These are phyloP conservation scores for Sinodicranocentrus sp. DNA, from an alignment of 2,888 invertebrate genomes.

Conservation along the genomic window DNA sequence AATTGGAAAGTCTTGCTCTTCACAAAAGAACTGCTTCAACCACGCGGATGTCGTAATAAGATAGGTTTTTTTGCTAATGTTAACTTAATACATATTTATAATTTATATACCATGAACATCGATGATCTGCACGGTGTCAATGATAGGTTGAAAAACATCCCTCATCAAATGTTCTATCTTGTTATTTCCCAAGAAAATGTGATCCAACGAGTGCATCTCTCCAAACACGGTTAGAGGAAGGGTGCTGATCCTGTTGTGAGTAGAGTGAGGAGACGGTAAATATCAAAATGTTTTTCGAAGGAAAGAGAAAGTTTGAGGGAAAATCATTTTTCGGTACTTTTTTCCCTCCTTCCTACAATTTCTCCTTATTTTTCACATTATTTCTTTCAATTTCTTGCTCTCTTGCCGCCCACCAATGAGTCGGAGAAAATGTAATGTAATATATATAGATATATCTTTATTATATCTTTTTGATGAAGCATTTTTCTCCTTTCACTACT, in stretches of 20 bases:
- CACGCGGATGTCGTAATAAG: no score
- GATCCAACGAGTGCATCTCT: conserved; percentile 93
- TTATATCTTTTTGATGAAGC: no score
- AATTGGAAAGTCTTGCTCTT: no score
- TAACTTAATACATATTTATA: no score
- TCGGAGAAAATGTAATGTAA: no score
- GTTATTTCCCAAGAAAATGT: conserved; percentile 92
- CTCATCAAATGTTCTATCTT: conserved; percentile 89
- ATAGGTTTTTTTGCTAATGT: no score
- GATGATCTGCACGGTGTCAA: conserved; percentile 91
- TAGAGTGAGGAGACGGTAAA: conserved; percentile 19
- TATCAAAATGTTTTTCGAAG: not conserved
- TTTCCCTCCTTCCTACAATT: no score
- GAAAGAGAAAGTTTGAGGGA: not conserved
- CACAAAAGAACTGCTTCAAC: no score
- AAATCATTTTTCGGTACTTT: not conserved
- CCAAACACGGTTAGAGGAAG: conserved; percentile 92
- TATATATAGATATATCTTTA: no score
- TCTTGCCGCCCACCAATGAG: no score
- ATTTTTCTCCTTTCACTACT: not conserved
- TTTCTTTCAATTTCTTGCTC: no score
- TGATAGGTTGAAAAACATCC: conserved; percentile 92
- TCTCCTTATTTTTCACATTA: no score
- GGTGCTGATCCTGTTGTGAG: conserved; percentile 85
- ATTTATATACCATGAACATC: conserved; percentile 95